Percentiles rank a stretch among this genome's conserved stretches.
Conservation (phyloP, 2,888 invertebrate species). For the Leptopilina drosophilae region DNA sequence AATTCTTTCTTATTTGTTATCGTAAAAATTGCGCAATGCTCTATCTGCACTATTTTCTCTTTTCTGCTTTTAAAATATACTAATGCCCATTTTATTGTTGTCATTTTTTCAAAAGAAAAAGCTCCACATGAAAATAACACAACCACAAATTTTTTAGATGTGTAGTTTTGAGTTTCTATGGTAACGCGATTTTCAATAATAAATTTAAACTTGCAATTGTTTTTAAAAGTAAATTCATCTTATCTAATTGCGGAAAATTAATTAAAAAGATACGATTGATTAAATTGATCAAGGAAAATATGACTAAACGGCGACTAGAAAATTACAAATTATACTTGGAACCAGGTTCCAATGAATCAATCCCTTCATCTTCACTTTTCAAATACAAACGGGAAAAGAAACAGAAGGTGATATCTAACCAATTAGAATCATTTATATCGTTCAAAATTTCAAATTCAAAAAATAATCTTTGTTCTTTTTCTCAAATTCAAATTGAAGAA, state of each 20-base stretch:
- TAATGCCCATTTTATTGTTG: background rate
- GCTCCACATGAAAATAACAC: no score
- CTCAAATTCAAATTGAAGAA: no score
- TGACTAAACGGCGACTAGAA: background rate
- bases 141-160: no score
- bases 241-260: background rate
- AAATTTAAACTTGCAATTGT: no score
- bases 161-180: background rate
- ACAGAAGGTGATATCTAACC: background rate
- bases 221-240: background rate
- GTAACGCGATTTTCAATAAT: no score
- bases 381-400: background rate
- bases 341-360: background rate
- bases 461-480: background rate
- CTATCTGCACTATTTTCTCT: background rate
- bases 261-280: background rate
- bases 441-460: background rate
- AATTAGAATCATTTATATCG: no score
- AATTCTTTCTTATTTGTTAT: background rate
- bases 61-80: background rate
- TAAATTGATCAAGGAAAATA: background rate
- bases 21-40: background rate
- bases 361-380: background rate
- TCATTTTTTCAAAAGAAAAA: background rate
- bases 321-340: background rate